These are phyloP conservation scores for Petrocephalus sullivani DNA, from an alignment of 2,797 vertebrate species.

Conservation along the genomic window DNA sequence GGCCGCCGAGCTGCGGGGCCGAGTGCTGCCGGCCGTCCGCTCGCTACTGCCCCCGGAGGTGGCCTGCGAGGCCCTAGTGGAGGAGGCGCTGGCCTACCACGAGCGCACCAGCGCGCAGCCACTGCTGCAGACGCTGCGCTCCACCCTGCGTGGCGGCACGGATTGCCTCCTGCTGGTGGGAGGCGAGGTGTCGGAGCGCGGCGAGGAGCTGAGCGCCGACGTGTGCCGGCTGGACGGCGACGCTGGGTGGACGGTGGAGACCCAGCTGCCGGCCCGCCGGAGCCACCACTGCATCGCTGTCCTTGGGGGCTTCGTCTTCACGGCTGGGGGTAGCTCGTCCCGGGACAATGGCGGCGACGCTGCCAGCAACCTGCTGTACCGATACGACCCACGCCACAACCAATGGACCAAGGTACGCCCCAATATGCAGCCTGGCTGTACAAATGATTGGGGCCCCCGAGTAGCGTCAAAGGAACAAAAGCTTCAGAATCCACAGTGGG, in stretches of 20 bases:
- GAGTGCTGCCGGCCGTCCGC: constrained; percentile 69
- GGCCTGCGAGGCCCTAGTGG: constrained; percentile 71
- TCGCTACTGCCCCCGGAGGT: constrained; percentile 73
- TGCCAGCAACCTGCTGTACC: constrained; percentile 84
- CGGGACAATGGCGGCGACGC: constrained; percentile 83
- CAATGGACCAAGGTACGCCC: constrained; percentile 82
- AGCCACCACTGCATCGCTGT: constrained; percentile 89
- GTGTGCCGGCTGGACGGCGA: constrained; percentile 75
- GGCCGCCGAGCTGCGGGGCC: constrained; percentile 66
- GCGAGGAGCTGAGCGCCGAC: constrained; percentile 82
- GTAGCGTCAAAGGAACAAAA: not conserved
- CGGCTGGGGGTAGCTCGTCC: constrained; percentile 86
- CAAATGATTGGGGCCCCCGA: not conserved
- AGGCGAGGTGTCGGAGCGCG: constrained; percentile 84
- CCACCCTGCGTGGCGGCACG: constrained; percentile 64
- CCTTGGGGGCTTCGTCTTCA: constrained; percentile 85
- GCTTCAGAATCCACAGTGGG: not conserved
- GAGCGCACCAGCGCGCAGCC: constrained; percentile 72
- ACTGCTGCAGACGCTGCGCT: constrained; percentile 73
- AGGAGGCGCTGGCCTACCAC: constrained; percentile 82
- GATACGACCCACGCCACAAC: constrained; percentile 89
- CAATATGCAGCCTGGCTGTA: not conserved
- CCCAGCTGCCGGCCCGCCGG: constrained; percentile 74
- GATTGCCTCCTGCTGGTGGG: constrained; percentile 84
- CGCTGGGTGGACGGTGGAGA: constrained; percentile 76